phyloP scores from a whole-genome alignment of 2,113 vertebrate species.

The Anser brachyrhynchus region DNA sequence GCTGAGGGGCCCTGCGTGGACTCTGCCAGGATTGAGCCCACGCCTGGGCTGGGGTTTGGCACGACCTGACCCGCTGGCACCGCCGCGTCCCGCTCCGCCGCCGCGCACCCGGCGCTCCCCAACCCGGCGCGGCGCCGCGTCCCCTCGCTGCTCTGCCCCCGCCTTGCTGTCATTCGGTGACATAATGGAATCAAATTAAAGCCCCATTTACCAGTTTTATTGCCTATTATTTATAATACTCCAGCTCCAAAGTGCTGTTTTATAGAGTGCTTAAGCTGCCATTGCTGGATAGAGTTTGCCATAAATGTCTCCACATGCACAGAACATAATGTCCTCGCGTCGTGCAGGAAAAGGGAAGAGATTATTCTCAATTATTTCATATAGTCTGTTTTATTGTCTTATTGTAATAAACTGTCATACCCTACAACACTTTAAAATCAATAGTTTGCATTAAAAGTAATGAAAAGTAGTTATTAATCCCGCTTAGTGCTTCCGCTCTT shows the following conservation, averaged over 20 bases:
- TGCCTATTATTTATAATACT: slow-evolving; percentile 83
- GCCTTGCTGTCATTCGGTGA: slow-evolving; percentile 72
- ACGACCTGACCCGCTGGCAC: fast-evolving
- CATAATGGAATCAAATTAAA: slow-evolving; percentile 86
- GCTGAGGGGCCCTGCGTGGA: neutral
- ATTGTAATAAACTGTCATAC: slow-evolving; percentile 81
- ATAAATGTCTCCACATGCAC: slow-evolving; percentile 79
- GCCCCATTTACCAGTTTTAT: slow-evolving; percentile 81
- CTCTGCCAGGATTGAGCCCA: fast-evolving
- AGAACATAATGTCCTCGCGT: slow-evolving; percentile 71
- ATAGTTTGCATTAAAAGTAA: slow-evolving; percentile 86
- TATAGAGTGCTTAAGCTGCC: slow-evolving; percentile 85
- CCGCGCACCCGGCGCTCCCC: neutral
- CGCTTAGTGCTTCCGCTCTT: slow-evolving; percentile 74
- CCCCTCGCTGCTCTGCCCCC: slow-evolving; percentile 36
- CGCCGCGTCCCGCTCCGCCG: fast-evolving
- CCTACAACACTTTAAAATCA: slow-evolving; percentile 81
- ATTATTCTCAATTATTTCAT: slow-evolving; percentile 86
- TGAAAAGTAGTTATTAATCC: slow-evolving; percentile 81
- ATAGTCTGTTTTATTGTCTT: slow-evolving; percentile 82
- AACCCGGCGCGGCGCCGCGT: neutral
- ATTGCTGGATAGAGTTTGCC: slow-evolving; percentile 77
- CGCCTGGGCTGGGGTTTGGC: neutral
- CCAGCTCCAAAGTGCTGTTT: slow-evolving; percentile 81
- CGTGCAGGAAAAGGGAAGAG: slow-evolving; percentile 69